These are phyloP conservation scores for Archivesica marissinica DNA, from an alignment of 1,140 invertebrate genomes.

Conservation along the genomic window DNA sequence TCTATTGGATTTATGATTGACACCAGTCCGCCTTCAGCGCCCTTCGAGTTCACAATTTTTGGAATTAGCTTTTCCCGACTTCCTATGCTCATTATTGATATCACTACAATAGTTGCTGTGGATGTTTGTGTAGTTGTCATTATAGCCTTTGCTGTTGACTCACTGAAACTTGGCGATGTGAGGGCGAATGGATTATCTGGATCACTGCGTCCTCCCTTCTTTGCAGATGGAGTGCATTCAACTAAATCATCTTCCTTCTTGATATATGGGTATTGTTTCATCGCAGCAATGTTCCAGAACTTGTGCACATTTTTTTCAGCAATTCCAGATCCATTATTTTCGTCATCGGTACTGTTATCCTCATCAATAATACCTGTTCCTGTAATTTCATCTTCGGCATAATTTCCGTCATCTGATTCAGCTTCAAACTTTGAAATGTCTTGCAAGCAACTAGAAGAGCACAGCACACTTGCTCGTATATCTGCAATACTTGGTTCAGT, in stretches of 20 bases:
- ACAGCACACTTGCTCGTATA: not conserved
- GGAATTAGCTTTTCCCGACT: slow-evolving; percentile 45
- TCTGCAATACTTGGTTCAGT: slow-evolving; percentile 48
- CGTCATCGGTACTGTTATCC: not conserved
- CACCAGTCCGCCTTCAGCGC: slow-evolving; percentile 50
- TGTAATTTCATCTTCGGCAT: not conserved
- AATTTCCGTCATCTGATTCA: not conserved
- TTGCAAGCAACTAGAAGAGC: not conserved
- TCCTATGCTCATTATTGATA: slow-evolving; percentile 76
- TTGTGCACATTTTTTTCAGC: not conserved
- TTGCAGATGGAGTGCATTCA: slow-evolving; percentile 29
- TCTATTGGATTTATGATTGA: slow-evolving; percentile 40
- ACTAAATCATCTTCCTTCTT: not conserved
- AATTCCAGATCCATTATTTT: not conserved
- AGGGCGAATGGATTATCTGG: slow-evolving; percentile 70
- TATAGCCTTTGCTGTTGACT: slow-evolving; percentile 74
- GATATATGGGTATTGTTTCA: not conserved
- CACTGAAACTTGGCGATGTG: slow-evolving; percentile 76
- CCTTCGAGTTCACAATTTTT: slow-evolving; percentile 44
- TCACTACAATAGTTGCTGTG: slow-evolving; percentile 76
- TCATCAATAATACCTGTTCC: not conserved
- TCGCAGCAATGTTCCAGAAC: not conserved
- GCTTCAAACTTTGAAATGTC: not conserved
- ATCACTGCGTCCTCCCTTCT: slow-evolving; percentile 54
- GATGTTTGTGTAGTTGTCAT: slow-evolving; percentile 76